Base-by-base conservation (phyloP, 1,140 invertebrate species). In the Maniola jurtina region DNA sequence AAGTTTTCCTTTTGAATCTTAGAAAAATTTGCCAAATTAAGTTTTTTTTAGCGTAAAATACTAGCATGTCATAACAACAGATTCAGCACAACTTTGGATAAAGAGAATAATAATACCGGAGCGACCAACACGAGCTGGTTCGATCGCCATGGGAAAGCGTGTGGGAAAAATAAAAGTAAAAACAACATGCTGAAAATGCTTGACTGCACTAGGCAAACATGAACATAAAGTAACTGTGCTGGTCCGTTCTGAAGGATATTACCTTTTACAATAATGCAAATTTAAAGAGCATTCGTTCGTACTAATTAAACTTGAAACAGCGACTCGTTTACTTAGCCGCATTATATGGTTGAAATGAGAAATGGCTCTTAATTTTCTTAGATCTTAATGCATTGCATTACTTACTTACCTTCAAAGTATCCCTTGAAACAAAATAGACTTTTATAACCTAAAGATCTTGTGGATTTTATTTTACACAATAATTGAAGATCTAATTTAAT, bases 301-400 rank as follows among this genome's bases (percentile, higher is more conserved):
- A 57, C 70, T 80, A 79, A 81, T 77, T 75, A 72, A 72, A 75
- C 70, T 64, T 64, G 69, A 70, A 76, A 69, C 61, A 56, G 64
- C 56, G 64, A 50, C 68, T 55, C 66, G 55, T 64, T 66, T 68
- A 75, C 67, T 72, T 66, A 68, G 72, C 56, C 68, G 71, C 52
- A 65, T 81, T 73, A 61, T 66, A 59, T 63, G 48, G 14, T 55
- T n/a, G 15, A 9, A 25, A 25, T 48, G 45, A n/a, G 14, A 6
- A 10, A 48, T 14, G 45, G 4, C 6, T 48, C 13, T 11, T 14
- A 14, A 3, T n/a, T 48, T n/a, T 6, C 25, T 25, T 25, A 25
- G 25, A 25, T n/a, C n/a, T n/a, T 25, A 25, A 25, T 25, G 25
- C 25, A 25, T 25, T n/a, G n/a, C n/a, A n/a, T 25, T 25, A 25